Evolutionary conservation across 1,140 invertebrate genomes (phyloP), one percentile per base, ranked within the genome.

Genomic region (Asbolus verrucosus): DNA sequence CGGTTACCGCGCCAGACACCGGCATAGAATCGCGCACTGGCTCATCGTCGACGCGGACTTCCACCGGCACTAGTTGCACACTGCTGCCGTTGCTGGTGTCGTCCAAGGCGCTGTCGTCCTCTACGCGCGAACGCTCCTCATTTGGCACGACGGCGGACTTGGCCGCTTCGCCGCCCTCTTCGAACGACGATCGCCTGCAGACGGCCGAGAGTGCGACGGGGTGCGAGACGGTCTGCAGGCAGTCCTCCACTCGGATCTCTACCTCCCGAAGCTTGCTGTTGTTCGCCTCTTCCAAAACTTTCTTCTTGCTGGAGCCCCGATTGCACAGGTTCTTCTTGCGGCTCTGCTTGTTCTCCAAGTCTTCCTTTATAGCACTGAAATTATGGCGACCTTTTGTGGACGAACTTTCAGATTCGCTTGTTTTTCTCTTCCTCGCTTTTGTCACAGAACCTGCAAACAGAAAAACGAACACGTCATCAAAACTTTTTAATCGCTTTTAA

Each of bases 1-100:
- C n/a, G 80, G 82, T 82, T 82, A 83, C 82, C 80, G 82, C 80
- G 80, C 76, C 65, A 50, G 71, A 36, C 70, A 59, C 80, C 76
- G 77, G 80, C 79, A 81, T 81, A 82, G 80, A 81, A 81, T 82
- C 81, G 19, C 67, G 54, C 33, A 43, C 62, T 19, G 27, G 30
- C 1, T 66, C 36, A 43, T 61, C 72, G 67, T 72, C 65, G n/a
- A n/a, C n/a, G 27, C 39, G 65, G 27, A 11, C 66, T 24, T 46
- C 70, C 21, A 59, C 65, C 15, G 54, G 65, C 59, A 77, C 74
- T 71, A 76, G 63, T 65, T 65, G 62, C 24, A 75, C 76, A 70
- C 72, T 72, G 68, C 73, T 73, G 21, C 70, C 67, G 61, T 74
- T 76, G 63, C 75, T 76, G 1, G 66, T 76, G 63, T 76, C 76